Conservation (phyloP, 2,888 invertebrate genomes). For the Rutpela maculata region DNA sequence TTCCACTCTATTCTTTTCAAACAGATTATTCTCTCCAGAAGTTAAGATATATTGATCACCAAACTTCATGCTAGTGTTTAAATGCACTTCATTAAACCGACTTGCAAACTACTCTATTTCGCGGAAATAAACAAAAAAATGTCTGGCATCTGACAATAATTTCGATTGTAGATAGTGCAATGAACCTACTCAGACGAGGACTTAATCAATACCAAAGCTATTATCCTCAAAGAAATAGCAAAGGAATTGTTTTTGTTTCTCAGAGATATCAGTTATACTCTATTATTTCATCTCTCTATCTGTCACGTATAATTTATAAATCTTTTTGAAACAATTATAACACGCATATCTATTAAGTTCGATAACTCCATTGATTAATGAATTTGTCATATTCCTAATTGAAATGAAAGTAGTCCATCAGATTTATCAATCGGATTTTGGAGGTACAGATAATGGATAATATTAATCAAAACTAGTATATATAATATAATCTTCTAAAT, state of each 20-base stretch:
- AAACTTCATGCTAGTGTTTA: not conserved
- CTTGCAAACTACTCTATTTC: constrained; percentile 5
- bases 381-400: not conserved
- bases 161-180: constrained; percentile 33
- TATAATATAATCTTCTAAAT: not conserved
- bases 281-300: not conserved
- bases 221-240: not conserved
- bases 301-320: constrained; percentile 15
- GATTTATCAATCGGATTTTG: not conserved
- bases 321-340: constrained; percentile 8
- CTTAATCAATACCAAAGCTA: constrained; percentile 13
- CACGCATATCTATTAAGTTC: constrained; percentile 13
- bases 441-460: not conserved
- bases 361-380: constrained; percentile 19
- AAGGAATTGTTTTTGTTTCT: not conserved
- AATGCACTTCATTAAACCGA: constrained; percentile 20
- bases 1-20: too few species aligned
- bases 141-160: constrained; percentile 32
- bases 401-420: not conserved
- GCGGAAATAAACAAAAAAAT: constrained; percentile 15
- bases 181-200: constrained; percentile 21
- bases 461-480: not conserved
- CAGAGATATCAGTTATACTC: not conserved
- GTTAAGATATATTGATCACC: too few species aligned
- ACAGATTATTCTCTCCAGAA: too few species aligned